Base-by-base conservation (phyloP, 2,888 invertebrate genomes). In the Lordiphosa fenestrarum region DNA sequence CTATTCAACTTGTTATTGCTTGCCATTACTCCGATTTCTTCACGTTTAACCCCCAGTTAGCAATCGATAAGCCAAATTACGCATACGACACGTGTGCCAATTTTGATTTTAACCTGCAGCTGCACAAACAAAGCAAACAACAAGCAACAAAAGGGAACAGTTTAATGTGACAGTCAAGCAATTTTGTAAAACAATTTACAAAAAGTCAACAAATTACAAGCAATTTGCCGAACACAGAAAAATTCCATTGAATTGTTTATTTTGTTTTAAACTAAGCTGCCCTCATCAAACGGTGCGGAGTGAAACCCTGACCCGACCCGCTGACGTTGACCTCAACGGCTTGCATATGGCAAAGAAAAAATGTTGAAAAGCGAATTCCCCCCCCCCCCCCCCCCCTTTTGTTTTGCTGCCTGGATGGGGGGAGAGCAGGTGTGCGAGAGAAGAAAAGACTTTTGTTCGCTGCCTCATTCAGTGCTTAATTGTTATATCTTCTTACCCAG, bases 201-300 rank as follows among this genome's bases (percentile, higher is more conserved):
- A 53, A 58, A 69, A 55, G 69, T 69, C 70, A 72, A 71, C 70
- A 76, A 80, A 76, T 76, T 69, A 58, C 50, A 41, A 60, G 67
- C 71, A 81, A 81, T 81, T 73, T 73, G 51, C 25, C 25, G 6
- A 6, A 25, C 25, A 25, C 25, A 25, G 19, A 13, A 36, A 51
- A 40, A 36, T 40, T 47, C 36, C 41, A 64, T 54, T 63, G 64
- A 64, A 38, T 64, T 63, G 33, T 35, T 35, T 35, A 4, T 19
- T 19, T 19, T 19, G 1, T 46, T 25, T 25, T 37, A 9, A 38
- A 37, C 23, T 38, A 21, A 19, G 19, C 19, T 19, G 19, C 19
- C 19, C 4, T 19, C 19, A 19, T 19, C 19, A 19, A 19, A 19
- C 6, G 12, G 21, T 4, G 19, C n/a, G 37, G 13, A 33, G 35